phyloP scores from a whole-genome alignment of 2,113 vertebrate genomes.

The Collichthys lucidus region DNA sequence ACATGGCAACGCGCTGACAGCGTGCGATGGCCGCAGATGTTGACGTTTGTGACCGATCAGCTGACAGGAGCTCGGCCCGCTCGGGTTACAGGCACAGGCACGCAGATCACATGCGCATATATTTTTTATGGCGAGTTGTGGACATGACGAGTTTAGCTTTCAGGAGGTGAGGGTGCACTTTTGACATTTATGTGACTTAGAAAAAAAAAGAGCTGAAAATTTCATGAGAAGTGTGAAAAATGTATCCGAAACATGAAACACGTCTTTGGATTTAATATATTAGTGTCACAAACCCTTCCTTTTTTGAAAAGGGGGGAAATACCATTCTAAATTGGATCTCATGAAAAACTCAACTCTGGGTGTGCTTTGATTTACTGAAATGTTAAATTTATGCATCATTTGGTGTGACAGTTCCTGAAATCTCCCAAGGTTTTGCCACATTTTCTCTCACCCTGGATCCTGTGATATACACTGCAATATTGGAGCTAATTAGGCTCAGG shows the following conservation, averaged over 20 bases:
- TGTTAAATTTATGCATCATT: neutral
- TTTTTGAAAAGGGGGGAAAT: neutral
- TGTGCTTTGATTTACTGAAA: neutral
- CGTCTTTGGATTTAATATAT: neutral
- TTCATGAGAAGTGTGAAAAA: neutral
- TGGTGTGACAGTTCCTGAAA: neutral
- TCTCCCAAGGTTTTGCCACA: neutral
- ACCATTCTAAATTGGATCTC: neutral
- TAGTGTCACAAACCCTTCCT: neutral
- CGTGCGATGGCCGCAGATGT: constrained; percentile 26
- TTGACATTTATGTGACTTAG: neutral
- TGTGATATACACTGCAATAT: neutral
- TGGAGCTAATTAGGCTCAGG: constrained; percentile 14
- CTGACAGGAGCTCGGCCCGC: constrained; percentile 29
- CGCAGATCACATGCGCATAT: constrained; percentile 17
- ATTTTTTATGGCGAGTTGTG: constrained; percentile 27
- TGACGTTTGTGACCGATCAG: constrained; percentile 48
- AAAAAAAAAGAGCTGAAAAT: neutral
- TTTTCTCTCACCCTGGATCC: neutral
- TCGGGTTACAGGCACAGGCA: constrained; percentile 58
- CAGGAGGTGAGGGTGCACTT: neutral
- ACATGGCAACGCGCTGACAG: constrained; percentile 47
- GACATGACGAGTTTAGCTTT: neutral
- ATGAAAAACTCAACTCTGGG: neutral
- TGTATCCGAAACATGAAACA: neutral